Percentiles rank a stretch among this genome's conserved stretches.
These are phyloP conservation scores for Barypeithes pellucidus DNA, from an alignment of 2,888 invertebrate genomes.

Conservation along the genomic window DNA sequence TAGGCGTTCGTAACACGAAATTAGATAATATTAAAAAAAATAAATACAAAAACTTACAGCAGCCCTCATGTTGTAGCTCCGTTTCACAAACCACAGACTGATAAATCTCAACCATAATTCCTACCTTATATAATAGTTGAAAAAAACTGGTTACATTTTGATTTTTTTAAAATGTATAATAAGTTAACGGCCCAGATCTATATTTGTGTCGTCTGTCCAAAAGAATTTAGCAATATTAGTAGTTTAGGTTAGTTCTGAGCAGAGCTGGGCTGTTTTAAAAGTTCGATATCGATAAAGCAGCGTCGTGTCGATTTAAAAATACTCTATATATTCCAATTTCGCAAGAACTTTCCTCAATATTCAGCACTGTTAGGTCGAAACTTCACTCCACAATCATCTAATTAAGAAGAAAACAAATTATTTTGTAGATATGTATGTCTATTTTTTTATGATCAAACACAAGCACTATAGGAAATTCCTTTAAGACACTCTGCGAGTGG, in stretches of 20 bases:
- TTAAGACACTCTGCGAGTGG: too few relatives aligned
- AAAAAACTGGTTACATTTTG: conserved; percentile 22
- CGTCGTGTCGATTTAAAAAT: neutral
- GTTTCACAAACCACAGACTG: conserved; percentile 12
- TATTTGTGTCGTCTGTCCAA: conserved; percentile 12
- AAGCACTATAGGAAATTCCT: too few relatives aligned
- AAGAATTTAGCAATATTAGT: conserved; percentile 9
- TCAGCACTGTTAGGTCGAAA: too few relatives aligned
- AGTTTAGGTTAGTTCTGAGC: neutral
- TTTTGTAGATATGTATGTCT: too few relatives aligned
- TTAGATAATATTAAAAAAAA: neutral
- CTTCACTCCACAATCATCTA: too few relatives aligned
- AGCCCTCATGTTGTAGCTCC: conserved; percentile 23
- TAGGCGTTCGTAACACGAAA: too few relatives aligned
- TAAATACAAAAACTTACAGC: conserved; percentile 16
- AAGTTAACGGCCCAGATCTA: conserved; percentile 18
- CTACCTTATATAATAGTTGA: conserved; percentile 22
- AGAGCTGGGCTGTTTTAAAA: neutral
- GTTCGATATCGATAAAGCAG: conserved; percentile 7
- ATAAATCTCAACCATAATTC: neutral
- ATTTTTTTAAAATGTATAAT: conserved; percentile 9
- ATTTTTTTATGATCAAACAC: too few relatives aligned
- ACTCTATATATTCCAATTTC: too few relatives aligned
- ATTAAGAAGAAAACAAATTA: too few relatives aligned
- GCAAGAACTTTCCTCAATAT: too few relatives aligned